Evolutionary conservation across 2,797 vertebrate species (phyloP).

Genomic region (Parambassis ranga): DNA sequence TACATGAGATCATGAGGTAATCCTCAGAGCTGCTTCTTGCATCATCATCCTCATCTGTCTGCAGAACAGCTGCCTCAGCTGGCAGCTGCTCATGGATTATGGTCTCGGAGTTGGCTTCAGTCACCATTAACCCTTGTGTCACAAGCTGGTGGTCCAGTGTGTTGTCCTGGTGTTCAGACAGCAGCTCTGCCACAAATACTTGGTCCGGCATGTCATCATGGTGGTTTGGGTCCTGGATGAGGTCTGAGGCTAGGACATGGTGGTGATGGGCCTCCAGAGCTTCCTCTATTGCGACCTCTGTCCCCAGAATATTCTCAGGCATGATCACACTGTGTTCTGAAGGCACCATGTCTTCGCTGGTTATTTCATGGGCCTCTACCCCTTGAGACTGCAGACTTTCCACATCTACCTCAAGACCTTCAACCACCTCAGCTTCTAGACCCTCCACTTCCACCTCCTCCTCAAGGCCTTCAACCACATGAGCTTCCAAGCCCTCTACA

Average conservation of each 20-base stretch:
- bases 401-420: slow-evolving; percentile 74
- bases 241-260: slow-evolving; percentile 90
- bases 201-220: slow-evolving; percentile 87
- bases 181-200: slow-evolving; percentile 94
- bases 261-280: slow-evolving; percentile 85
- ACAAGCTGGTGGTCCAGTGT: slow-evolving; percentile 93
- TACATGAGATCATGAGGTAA: slow-evolving; percentile 98
- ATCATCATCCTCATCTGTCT: slow-evolving; percentile 93
- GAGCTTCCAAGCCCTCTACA: slow-evolving; percentile 73
- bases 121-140: slow-evolving; percentile 93
- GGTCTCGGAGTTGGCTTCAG: slow-evolving; percentile 87
- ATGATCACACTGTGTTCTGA: slow-evolving; percentile 91
- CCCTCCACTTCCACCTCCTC: slow-evolving; percentile 76
- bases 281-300: slow-evolving; percentile 94
- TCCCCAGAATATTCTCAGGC: slow-evolving; percentile 91
- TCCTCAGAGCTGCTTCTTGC: slow-evolving; percentile 95
- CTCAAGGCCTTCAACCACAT: slow-evolving; percentile 76
- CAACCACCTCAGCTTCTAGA: slow-evolving; percentile 73
- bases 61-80: slow-evolving; percentile 87
- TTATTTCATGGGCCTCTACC: slow-evolving; percentile 93
- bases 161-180: slow-evolving; percentile 88
- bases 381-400: slow-evolving; percentile 73
- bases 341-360: slow-evolving; percentile 87
- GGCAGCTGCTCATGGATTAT: slow-evolving; percentile 89
- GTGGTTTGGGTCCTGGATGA: slow-evolving; percentile 86